Evolutionary conservation across 1,140 invertebrate genomes (phyloP), one percentile per base, ranked within the genome.

Genomic region (Pogonomyrmex californicus): DNA sequence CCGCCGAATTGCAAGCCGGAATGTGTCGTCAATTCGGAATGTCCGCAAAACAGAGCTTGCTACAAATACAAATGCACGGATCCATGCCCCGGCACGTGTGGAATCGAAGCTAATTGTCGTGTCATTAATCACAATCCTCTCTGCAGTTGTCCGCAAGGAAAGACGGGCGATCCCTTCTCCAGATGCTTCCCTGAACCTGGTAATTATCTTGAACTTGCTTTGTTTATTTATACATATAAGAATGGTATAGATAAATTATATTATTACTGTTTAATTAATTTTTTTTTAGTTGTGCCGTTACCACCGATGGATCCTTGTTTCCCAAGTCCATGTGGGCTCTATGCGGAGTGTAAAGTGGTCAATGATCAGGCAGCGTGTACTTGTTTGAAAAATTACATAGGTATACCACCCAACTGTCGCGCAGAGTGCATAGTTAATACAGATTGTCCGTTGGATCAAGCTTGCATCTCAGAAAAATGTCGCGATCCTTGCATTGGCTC

Each of bases 31-130:
- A 96, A 98, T 92, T 97, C 97, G 0, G 98, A 98, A 89, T 98
- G 98, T 93, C 96, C 97, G n/a, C 96, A 97, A 33, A 97, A 97
- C 91, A 96, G 96, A 87, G 97, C 97, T 2, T 98, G 98, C 91
- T 96, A 98, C 63, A 97, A 96, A 82, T 97, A 97, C 87, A 98
- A 97, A 93, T 98, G 98, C 90, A 96, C 96, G 78, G 97, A 98
- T 95, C 97, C 97, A 14, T 98, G 98, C 91, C 96, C 96, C 23
- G 97, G 97, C 66, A 97, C 97, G 1, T 98, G 98, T 94, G 98
- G 97, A 54, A 94, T 97, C 12, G 97, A 97, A 76, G 97, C 98
- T 1, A 96, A 97, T 81, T 98, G 98, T 88, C 95, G 97, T 82
- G 97, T 98, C 5, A 96, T 97, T 60, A 98, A 97, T 93, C 97